These are phyloP conservation scores for Harlomillsia oculata DNA, from an alignment of 1,140 invertebrate species.

Conservation along the genomic window DNA sequence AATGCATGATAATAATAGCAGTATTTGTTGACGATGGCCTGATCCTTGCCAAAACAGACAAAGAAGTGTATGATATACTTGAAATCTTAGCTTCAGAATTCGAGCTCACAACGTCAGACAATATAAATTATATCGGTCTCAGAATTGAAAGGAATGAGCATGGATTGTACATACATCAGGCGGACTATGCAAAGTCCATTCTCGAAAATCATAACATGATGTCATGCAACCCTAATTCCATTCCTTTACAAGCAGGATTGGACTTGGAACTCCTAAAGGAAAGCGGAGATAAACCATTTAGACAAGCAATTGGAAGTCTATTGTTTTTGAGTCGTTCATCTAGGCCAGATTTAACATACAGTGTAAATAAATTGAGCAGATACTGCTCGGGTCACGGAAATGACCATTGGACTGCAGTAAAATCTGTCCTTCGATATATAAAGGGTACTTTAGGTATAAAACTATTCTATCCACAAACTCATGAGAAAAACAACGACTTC, in stretches of 20 bases:
- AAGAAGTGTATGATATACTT: too few species aligned
- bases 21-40: neutral
- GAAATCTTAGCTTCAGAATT: too few species aligned
- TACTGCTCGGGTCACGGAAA: slow-evolving; percentile 37
- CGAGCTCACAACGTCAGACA: too few species aligned
- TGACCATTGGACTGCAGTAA: slow-evolving; percentile 39
- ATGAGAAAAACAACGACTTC: neutral
- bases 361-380: slow-evolving; percentile 38
- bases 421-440: slow-evolving; percentile 40
- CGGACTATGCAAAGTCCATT: too few species aligned
- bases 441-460: slow-evolving; percentile 34
- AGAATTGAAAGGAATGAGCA: too few species aligned
- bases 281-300: neutral
- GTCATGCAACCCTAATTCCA: neutral
- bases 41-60: neutral
- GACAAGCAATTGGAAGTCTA: slow-evolving; percentile 38
- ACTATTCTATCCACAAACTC: slow-evolving; percentile 7
- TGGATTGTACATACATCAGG: too few species aligned
- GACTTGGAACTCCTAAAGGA: neutral
- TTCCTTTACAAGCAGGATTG: neutral
- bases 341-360: slow-evolving; percentile 41
- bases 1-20: neutral
- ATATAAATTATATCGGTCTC: too few species aligned
- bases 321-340: slow-evolving; percentile 40
- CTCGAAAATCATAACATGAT: neutral